Percentiles rank a stretch among this genome's conserved stretches.
phyloP scores from a whole-genome alignment of 2,888 invertebrate genomes.

The Kuschelorhynchus macadamiae region DNA sequence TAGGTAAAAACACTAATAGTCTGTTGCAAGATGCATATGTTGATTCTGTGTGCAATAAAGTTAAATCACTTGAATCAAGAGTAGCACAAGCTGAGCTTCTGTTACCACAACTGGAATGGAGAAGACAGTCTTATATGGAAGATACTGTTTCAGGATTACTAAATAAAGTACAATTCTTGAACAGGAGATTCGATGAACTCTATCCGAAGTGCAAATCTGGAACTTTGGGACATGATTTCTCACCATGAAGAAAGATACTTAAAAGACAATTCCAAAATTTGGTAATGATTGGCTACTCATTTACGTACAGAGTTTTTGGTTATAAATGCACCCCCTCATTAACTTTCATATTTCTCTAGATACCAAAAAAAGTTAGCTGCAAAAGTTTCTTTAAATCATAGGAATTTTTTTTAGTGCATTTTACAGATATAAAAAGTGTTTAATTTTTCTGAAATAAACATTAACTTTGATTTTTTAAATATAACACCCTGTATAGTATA shows the following conservation, averaged over 20 bases:
- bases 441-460: too few species aligned
- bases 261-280: too few species aligned
- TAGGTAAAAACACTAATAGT: constrained; percentile 56
- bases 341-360: too few species aligned
- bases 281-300: too few species aligned
- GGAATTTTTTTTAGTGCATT: too few species aligned
- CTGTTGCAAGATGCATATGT: constrained; percentile 68
- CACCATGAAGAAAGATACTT: constrained; percentile 12
- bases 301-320: too few species aligned
- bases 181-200: constrained; percentile 69
- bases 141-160: constrained; percentile 67
- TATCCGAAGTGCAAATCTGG: constrained; percentile 64
- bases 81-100: constrained; percentile 67
- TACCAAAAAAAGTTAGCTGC: too few species aligned
- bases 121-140: constrained; percentile 68
- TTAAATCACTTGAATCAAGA: constrained; percentile 68
- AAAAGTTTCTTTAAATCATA: too few species aligned
- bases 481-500: too few species aligned
- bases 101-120: constrained; percentile 67
- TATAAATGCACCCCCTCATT: too few species aligned
- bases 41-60: constrained; percentile 69
- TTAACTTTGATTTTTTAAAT: too few species aligned
- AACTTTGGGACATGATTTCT: constrained; percentile 23
- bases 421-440: too few species aligned
- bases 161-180: constrained; percentile 68